A percentile compares a stretch with the other conserved stretches of the same genome.
phyloP scores from a whole-genome alignment of 2,888 invertebrate species.

The Slavum lentiscoides region DNA sequence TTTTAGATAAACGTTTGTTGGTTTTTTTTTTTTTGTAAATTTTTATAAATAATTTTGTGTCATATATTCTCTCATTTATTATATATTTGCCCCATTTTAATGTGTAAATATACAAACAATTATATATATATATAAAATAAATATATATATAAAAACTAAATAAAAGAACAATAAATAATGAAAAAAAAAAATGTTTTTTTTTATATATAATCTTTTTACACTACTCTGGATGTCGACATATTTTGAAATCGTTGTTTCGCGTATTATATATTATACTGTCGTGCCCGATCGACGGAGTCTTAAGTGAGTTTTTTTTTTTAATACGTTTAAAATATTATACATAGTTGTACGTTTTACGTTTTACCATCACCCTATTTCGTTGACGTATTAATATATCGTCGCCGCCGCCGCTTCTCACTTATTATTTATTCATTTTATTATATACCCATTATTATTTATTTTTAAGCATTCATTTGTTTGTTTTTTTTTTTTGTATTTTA shows the following conservation, averaged over 20 bases:
- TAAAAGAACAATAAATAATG: conserved; percentile 33
- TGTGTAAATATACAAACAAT: conserved; percentile 39
- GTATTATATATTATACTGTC: neutral
- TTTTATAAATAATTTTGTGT: conserved; percentile 39
- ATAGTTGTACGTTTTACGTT: conserved; percentile 5
- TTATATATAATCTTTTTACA: conserved; percentile 1
- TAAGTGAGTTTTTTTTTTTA: conserved; percentile 34
- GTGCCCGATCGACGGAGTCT: conserved; percentile 8
- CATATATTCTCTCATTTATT: conserved; percentile 23
- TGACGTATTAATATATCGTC: conserved; percentile 5
- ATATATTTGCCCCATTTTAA: conserved; percentile 13
- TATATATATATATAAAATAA: conserved; percentile 1
- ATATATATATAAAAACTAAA: conserved; percentile 11
- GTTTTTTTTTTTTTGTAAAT: conserved; percentile 40
- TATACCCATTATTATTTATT: neutral
- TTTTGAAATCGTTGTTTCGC: no score
- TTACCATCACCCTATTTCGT: neutral
- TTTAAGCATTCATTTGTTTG: neutral
- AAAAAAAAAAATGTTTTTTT: conserved; percentile 14
- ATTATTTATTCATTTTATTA: conserved; percentile 29
- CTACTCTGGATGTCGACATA: conserved; percentile 3
- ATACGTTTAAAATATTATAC: neutral
- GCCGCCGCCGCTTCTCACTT: conserved; percentile 15
- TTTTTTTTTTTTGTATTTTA: neutral
- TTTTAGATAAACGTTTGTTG: conserved; percentile 1